Evolutionary conservation across 1,140 invertebrate genomes (phyloP).

Genomic region (Drosophila littoralis): DNA sequence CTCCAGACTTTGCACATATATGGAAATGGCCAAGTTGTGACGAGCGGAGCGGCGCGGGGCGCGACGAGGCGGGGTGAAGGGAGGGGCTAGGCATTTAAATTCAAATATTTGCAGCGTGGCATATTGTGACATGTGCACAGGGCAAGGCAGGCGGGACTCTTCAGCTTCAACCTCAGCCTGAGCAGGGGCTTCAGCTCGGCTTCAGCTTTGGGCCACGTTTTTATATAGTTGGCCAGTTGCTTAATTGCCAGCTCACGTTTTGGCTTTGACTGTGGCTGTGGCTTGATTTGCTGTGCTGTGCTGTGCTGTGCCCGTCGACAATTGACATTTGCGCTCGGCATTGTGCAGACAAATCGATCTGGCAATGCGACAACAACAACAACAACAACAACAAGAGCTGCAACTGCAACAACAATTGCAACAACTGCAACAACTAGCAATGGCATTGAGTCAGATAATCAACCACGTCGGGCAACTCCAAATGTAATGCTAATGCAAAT

Average conservation of each 20-base stretch:
- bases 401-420: conserved; percentile 25
- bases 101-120: conserved; percentile 23
- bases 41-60: too few species aligned
- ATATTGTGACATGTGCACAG: conserved; percentile 31
- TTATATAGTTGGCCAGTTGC: conserved; percentile 37
- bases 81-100: conserved; percentile 18
- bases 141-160: conserved; percentile 31
- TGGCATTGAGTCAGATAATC: conserved; percentile 78
- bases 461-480: conserved; percentile 66
- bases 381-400: conserved; percentile 13
- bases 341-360: conserved; percentile 75
- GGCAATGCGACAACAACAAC: conserved; percentile 35
- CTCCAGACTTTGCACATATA: conserved; percentile 12
- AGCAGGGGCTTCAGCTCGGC: conserved; percentile 20
- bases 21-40: background rate
- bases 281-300: conserved; percentile 55
- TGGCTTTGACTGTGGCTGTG: conserved; percentile 51
- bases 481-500: conserved; percentile 75
- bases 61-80: background rate
- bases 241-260: conserved; percentile 82
- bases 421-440: conserved; percentile 43
- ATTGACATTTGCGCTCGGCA: conserved; percentile 54
- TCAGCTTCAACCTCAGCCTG: conserved; percentile 1
- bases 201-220: background rate
- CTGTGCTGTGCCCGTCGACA: conserved; percentile 25